Percentiles rank a stretch among this genome's conserved stretches.
phyloP scores from a whole-genome alignment of 2,797 vertebrate species.

The Gallirallus australis region DNA sequence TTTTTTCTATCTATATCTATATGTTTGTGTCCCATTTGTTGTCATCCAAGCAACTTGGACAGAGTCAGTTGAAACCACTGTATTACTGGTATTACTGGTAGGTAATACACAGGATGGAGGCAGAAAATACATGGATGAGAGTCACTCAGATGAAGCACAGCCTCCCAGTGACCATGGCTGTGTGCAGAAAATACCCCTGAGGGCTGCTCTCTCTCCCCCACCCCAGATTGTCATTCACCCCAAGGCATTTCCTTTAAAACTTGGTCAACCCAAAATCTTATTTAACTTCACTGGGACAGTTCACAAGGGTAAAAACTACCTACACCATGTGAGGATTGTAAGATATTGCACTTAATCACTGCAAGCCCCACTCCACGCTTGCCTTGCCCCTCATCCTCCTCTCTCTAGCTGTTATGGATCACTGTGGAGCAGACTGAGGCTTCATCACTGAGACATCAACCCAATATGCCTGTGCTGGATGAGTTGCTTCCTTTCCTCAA shows the following conservation, averaged over 20 bases:
- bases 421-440: not conserved
- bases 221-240: too few relatives aligned
- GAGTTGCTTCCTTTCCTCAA: not conserved
- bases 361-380: not conserved
- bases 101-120: not conserved
- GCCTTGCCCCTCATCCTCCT: not conserved
- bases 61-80: not conserved
- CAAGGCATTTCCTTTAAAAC: not conserved
- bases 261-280: not conserved
- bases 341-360: not conserved
- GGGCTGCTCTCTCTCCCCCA: not conserved
- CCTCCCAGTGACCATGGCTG: rapidly evolving
- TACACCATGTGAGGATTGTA: not conserved
- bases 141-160: not conserved
- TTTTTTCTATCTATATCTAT: not conserved
- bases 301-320: not conserved
- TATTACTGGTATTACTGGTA: not conserved
- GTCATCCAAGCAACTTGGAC: not conserved
- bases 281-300: not conserved
- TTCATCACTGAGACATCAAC: not conserved
- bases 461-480: not conserved
- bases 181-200: not conserved
- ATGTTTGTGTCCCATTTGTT: not conserved
- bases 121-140: not conserved
- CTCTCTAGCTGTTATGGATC: too few relatives aligned